Evolutionary conservation across 2,113 vertebrate genomes (phyloP).

Genomic region (Aldabrachelys gigantea): DNA sequence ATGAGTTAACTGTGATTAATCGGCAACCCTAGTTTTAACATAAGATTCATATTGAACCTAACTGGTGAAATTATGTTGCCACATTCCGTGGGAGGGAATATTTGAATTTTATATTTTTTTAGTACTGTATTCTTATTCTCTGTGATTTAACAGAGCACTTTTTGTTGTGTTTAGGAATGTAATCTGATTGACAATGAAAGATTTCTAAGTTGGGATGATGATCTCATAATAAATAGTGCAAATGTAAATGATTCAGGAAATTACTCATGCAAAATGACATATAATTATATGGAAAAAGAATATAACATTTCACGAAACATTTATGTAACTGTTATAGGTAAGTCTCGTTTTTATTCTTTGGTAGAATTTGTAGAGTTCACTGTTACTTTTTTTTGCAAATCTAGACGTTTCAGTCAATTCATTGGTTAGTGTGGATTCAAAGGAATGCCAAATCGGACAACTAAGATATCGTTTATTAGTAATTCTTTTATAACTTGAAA

Average conservation of each 20-base stretch:
- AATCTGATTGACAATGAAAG: constrained; percentile 13
- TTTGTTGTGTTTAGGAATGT: constrained; percentile 69
- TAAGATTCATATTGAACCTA: background rate
- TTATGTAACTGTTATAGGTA: constrained; percentile 71
- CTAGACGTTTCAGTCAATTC: background rate
- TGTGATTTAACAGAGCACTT: background rate
- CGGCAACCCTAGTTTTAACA: background rate
- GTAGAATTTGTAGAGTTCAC: background rate
- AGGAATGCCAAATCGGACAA: background rate
- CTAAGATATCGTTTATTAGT: background rate
- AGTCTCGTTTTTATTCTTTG: background rate
- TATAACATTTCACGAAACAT: constrained; percentile 77
- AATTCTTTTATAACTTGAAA: background rate
- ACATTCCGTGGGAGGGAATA: background rate
- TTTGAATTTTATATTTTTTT: background rate
- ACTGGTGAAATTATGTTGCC: background rate
- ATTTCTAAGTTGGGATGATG: background rate
- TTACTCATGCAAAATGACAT: constrained; percentile 81
- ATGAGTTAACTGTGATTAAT: no score
- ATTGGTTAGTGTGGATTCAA: background rate
- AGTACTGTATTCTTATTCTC: background rate
- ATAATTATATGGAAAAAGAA: constrained; percentile 66
- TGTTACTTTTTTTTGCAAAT: background rate
- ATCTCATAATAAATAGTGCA: constrained; percentile 64
- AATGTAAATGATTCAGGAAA: constrained; percentile 36